Evolutionary conservation across 2,888 invertebrate genomes (phyloP).

Genomic region (Phengaris arion): DNA sequence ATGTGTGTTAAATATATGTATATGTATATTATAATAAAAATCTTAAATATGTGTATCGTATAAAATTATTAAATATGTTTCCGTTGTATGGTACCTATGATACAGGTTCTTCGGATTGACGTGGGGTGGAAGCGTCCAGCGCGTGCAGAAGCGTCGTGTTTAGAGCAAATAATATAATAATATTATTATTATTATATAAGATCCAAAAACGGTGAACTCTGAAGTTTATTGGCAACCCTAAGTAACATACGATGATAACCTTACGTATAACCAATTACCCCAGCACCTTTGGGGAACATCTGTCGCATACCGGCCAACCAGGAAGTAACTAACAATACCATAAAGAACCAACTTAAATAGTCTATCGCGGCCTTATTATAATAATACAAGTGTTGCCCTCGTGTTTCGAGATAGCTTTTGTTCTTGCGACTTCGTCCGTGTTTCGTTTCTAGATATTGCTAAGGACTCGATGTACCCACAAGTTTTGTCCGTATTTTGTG

Average conservation of each 20-base stretch:
- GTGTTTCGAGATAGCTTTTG: slow-evolving; percentile 31
- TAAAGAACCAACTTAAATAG: slow-evolving; percentile 43
- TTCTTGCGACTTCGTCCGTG: background rate
- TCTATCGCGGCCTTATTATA: slow-evolving; percentile 40
- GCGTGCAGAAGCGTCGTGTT: no score
- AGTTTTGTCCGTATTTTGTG: background rate
- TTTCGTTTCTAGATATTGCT: background rate
- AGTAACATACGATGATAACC: slow-evolving; percentile 40
- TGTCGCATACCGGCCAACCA: slow-evolving; percentile 45
- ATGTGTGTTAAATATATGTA: no score
- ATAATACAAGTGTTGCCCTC: slow-evolving; percentile 39
- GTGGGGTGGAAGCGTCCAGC: no score
- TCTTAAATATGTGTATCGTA: no score
- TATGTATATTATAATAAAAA: no score
- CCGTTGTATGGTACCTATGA: no score
- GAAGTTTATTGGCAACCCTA: background rate
- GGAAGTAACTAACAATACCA: slow-evolving; percentile 50
- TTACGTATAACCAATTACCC: slow-evolving; percentile 45
- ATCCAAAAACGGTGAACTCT: background rate
- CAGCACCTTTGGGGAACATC: slow-evolving; percentile 46
- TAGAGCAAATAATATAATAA: no score
- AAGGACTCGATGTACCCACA: background rate
- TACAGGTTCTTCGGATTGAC: no score
- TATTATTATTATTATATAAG: no score
- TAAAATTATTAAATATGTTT: no score